Percentiles rank a stretch among this genome's conserved stretches.
Evolutionary conservation across 1,140 invertebrate species (phyloP).

Genomic region (Melitaea cinxia): DNA sequence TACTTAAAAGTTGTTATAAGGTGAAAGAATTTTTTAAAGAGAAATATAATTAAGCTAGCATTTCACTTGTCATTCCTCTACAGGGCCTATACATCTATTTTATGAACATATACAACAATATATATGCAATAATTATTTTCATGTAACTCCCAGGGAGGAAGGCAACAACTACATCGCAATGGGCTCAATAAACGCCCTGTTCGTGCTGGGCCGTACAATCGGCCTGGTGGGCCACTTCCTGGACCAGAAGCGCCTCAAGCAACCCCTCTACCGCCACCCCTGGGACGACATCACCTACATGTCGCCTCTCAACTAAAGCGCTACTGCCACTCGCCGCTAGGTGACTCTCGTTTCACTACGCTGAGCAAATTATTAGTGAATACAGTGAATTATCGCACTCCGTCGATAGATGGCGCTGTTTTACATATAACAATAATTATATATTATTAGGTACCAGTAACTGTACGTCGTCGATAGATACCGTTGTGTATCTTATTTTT

Average conservation of each 20-base stretch:
- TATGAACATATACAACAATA: neutral
- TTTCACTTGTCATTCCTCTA: no score
- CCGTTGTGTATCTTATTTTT: no score
- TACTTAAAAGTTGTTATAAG: no score
- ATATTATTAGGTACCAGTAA: neutral
- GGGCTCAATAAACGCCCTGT: slow-evolving; percentile 98
- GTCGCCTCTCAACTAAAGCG: slow-evolving; percentile 80
- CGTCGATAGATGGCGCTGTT: slow-evolving; percentile 11
- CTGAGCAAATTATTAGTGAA: neutral
- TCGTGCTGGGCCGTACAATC: slow-evolving; percentile 98
- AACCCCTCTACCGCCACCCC: slow-evolving; percentile 99
- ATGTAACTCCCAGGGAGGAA: slow-evolving; percentile 92
- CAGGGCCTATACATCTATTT: no score
- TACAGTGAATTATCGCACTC: neutral
- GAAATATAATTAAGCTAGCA: no score
- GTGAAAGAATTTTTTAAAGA: no score
- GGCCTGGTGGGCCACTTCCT: slow-evolving; percentile 99
- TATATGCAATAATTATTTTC: no score
- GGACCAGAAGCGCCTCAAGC: slow-evolving; percentile 99
- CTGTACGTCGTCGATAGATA: no score
- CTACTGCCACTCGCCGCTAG: slow-evolving; percentile 2
- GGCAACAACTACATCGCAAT: slow-evolving; percentile 99
- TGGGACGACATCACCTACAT: slow-evolving; percentile 99
- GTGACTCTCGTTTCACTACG: slow-evolving; percentile 12
- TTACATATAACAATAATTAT: neutral